A percentile compares a stretch with the other conserved stretches of the same genome.
phyloP scores from a whole-genome alignment of 2,113 vertebrate species.

The Myrmophylax atrothorax region DNA sequence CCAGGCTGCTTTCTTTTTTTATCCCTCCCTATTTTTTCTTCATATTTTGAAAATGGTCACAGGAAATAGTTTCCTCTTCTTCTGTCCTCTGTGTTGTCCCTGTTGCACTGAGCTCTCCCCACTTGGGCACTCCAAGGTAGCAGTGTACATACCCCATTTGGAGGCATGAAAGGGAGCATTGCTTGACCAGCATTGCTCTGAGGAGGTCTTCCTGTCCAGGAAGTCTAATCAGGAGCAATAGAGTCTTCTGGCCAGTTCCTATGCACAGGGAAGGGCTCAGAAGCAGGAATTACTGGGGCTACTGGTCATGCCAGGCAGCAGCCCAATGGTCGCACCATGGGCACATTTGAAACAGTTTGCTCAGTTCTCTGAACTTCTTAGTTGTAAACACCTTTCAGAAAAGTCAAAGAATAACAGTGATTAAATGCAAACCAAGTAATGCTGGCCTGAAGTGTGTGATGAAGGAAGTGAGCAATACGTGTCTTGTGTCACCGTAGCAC shows the following conservation, averaged over 20 bases:
- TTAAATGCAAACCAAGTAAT: background rate
- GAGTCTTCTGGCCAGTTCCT: background rate
- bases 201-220: background rate
- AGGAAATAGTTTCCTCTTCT: background rate
- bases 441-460: background rate
- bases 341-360: background rate
- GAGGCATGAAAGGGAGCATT: background rate
- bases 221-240: background rate
- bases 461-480: background rate
- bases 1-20: background rate
- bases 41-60: background rate
- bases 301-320: background rate
- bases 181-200: fast-evolving
- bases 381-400: background rate
- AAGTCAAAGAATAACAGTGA: background rate
- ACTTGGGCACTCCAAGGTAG: background rate
- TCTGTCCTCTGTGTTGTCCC: background rate
- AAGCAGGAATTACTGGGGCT: background rate
- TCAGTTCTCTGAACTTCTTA: background rate
- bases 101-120: background rate
- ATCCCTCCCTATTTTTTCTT: fast-evolving
- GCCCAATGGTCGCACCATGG: background rate
- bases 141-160: background rate
- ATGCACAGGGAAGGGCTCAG: background rate
- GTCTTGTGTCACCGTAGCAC: background rate